Base-by-base conservation (phyloP, 2,797 vertebrate genomes). In the Perodicticus potto region DNA sequence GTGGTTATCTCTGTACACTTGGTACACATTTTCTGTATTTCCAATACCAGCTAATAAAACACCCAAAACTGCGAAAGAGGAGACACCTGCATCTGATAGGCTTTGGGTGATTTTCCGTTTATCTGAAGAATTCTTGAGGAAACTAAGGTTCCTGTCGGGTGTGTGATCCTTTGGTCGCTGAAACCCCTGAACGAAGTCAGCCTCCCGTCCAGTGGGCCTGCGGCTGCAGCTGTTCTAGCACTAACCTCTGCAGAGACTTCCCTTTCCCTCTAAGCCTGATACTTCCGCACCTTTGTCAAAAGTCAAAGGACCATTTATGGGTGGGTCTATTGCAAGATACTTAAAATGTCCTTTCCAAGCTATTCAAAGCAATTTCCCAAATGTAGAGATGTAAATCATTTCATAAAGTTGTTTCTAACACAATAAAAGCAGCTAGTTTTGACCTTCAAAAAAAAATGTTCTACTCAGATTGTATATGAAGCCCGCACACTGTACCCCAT, bases 351-450 rank as follows among this genome's bases (percentile, higher is more conserved):
- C 4, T 86, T 94, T 89, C 14, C 34, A 20, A 92, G 23, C 5
- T 78, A 32, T 43, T 94, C 43, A 90, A 87, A 95, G 57, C 23
- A 86, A 8, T 78, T 91, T 90, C 65, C 3, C 4, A 9, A 25
- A 61, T 83, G 29, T 85, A 94, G 61, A 93, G 53, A 88, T 96
- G n/a, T 5, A 93, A 63, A 13, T 92, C 2, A 29, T 91, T 90
- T 95, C 43, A 32, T 82, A 45, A 82, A 53, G 49, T 93, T 96
- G 65, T 94, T 92, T 94, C 34, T 95, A 86, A 65, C 20, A 69
- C 32, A 92, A 49, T n/a, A 96, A 96, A 97, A 95, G 83, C 27
- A 87, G 81, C 23, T 93, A 55, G 63, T 96, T 97, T 96, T 95
- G 34, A 96, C 16, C 17, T 93, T 25, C n/a, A n/a, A n/a, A n/a